Percentiles rank a stretch among this genome's conserved stretches.
Conservation (phyloP, 2,113 vertebrate genomes). For the Carassius gibelio region DNA sequence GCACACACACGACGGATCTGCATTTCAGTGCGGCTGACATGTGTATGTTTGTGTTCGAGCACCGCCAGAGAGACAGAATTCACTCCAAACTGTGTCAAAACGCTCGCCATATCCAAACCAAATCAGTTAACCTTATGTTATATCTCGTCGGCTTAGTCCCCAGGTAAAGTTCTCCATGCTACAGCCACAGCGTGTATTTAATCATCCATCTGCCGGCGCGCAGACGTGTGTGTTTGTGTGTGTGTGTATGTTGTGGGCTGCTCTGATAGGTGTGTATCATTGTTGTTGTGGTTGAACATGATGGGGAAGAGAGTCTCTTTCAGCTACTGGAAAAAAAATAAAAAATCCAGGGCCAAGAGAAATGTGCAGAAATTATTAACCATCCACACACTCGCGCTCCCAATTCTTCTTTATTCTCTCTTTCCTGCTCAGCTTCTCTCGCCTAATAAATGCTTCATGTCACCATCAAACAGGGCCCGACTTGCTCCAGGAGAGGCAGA, state of each 20-base stretch:
- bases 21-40: background rate
- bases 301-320: slow-evolving; percentile 36
- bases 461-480: slow-evolving; percentile 59
- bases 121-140: slow-evolving; percentile 49
- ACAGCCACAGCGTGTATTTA: slow-evolving; percentile 36
- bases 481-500: slow-evolving; percentile 48
- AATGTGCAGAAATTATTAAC: slow-evolving; percentile 54
- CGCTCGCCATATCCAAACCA: slow-evolving; percentile 32
- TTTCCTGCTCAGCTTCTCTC: slow-evolving; percentile 43
- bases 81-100: slow-evolving; percentile 34
- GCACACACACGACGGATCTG: background rate
- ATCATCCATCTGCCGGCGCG: slow-evolving; percentile 36
- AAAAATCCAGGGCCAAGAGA: slow-evolving; percentile 49
- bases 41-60: slow-evolving; percentile 9
- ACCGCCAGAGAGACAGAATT: slow-evolving; percentile 26
- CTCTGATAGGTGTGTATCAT: slow-evolving; percentile 18
- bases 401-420: slow-evolving; percentile 52
- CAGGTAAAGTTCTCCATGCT: slow-evolving; percentile 40
- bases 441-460: slow-evolving; percentile 69
- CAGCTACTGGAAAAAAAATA: slow-evolving; percentile 51
- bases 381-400: background rate
- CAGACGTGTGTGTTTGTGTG: background rate
- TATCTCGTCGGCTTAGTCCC: slow-evolving; percentile 44
- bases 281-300: slow-evolving; percentile 43
- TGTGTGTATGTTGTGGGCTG: background rate